Conservation (phyloP, 2,113 vertebrate genomes). For the Alethe diademata region DNA sequence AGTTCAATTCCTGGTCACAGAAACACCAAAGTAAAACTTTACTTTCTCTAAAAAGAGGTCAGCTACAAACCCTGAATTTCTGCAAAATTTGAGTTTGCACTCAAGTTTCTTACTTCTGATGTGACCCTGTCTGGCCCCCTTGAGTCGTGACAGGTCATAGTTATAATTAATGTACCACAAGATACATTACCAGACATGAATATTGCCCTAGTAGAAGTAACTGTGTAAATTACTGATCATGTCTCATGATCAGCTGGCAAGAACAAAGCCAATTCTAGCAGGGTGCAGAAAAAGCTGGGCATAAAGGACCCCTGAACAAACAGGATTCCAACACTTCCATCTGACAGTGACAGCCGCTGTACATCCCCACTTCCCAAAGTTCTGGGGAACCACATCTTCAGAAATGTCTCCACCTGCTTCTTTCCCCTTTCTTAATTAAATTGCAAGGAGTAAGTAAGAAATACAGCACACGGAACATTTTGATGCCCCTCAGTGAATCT, state of each 20-base stretch:
- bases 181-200: neutral
- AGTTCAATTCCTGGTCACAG: neutral
- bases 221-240: neutral
- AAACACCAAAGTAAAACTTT: neutral
- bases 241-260: neutral
- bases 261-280: neutral
- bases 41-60: neutral
- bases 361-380: neutral
- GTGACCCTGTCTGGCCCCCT: neutral
- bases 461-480: conserved; percentile 38
- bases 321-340: neutral
- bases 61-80: neutral
- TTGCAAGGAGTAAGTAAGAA: conserved; percentile 60
- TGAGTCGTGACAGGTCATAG: neutral
- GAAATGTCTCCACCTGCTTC: neutral
- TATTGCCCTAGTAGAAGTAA: neutral
- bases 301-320: neutral
- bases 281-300: neutral
- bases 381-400: conserved; percentile 7
- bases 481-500: conserved; percentile 50
- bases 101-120: neutral
- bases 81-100: neutral
- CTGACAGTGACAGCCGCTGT: neutral
- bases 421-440: conserved; percentile 56
- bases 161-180: neutral